Evolutionary conservation across 2,113 vertebrate species (phyloP), one percentile per base, ranked within the genome.

Genomic region (Ranitomeya imitator): DNA sequence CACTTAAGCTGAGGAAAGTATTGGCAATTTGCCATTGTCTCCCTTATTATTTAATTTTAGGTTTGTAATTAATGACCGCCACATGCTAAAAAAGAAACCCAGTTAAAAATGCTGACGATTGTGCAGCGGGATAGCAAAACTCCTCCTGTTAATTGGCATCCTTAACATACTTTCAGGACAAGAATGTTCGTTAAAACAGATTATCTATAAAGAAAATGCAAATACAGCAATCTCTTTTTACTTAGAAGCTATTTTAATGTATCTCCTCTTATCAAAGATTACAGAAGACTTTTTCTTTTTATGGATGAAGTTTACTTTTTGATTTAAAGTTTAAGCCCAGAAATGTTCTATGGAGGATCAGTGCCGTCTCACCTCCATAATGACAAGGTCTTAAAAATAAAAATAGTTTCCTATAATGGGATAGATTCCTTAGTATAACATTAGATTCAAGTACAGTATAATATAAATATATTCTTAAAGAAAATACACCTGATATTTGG

Each of bases 141-240:
- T 18, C 55, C 85, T 26, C 89, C 85, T 91, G 76, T 65, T 86
- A 79, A 86, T 86, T 86, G 45, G 85, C 63, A 45, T 86, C 23
- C 51, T 67, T n/a, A 52, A 31, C 61, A 11, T 9, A 79, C 52
- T 26, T 26, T 19, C 61, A 67, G 16, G 12, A 18, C 71, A 61
- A 13, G 9, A n/a, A 67, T 52, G 13, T 79, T 4, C 19, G 15
- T 55, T 63, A n/a, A 67, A 26, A 54, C 74, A 65, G 37, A n/a
- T 63, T 79, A 59, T 85, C 9, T 12, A 45, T 15, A 61, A 74
- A 13, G 26, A 77, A 86, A 77, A 19, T 63, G 74, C 73, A 65
- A 63, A 21, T 23, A 79, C 57, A 65, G 85, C 85, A 77, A 61
- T 63, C 71, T 54, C 6, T 26, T n/a, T 31, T 67, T 23, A 19